Conservation (phyloP, 2,888 invertebrate species). For the Mellilla xanthometata region DNA sequence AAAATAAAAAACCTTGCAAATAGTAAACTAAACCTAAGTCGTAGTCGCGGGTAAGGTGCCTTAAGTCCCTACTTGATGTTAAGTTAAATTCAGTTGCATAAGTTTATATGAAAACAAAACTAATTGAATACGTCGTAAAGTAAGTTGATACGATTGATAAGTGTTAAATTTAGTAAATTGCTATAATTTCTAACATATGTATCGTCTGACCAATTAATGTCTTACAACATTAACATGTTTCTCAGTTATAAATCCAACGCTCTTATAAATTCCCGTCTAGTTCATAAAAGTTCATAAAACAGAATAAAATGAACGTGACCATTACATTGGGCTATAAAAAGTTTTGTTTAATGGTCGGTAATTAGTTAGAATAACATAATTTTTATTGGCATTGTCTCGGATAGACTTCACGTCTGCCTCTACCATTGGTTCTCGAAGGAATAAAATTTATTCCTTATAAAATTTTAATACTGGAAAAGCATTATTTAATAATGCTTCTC, state of each 20-base stretch:
- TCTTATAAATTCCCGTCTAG: constrained; percentile 32
- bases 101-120: too few species aligned
- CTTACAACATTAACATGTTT: constrained; percentile 21
- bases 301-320: constrained; percentile 44
- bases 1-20: too few species aligned
- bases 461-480: too few species aligned
- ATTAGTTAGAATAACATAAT: constrained; percentile 72
- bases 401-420: constrained; percentile 37
- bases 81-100: too few species aligned
- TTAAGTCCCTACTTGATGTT: too few species aligned
- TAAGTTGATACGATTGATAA: too few species aligned
- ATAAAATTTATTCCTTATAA: too few species aligned
- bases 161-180: too few species aligned
- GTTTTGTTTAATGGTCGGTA: constrained; percentile 68
- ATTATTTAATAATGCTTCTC: too few species aligned
- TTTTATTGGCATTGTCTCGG: constrained; percentile 74
- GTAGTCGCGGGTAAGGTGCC: too few species aligned
- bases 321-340: constrained; percentile 65
- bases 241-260: constrained; percentile 21
- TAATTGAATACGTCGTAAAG: too few species aligned
- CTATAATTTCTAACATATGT: not conserved
- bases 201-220: constrained; percentile 1
- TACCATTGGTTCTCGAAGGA: constrained; percentile 26
- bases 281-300: constrained; percentile 37
- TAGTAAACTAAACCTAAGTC: too few species aligned